Percentiles rank a stretch among this genome's conserved stretches.
These are phyloP conservation scores for Hydrozoanthus gracilis DNA, from an alignment of 92 coral and sea anemone genomes.

Conservation along the genomic window DNA sequence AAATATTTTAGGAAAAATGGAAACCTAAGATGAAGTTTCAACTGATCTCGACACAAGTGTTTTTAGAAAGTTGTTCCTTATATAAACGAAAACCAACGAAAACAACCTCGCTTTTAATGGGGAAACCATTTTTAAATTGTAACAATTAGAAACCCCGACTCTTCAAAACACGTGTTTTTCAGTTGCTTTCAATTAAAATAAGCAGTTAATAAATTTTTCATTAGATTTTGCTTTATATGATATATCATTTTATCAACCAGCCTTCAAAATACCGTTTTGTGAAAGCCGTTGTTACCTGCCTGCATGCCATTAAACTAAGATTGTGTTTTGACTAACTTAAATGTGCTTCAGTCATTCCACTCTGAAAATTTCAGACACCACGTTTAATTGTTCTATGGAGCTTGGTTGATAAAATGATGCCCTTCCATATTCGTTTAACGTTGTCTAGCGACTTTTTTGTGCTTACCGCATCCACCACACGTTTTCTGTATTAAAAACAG, in stretches of 20 bases:
- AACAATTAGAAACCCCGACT: not conserved
- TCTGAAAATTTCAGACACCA: conserved; percentile 30
- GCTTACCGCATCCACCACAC: not conserved
- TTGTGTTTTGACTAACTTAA: conserved; percentile 28
- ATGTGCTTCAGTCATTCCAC: not conserved
- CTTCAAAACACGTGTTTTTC: conserved; percentile 36
- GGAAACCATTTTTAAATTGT: too few species aligned
- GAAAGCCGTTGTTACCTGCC: not conserved
- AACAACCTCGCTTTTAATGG: too few species aligned
- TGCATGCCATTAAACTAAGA: not conserved
- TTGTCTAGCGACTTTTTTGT: conserved; percentile 1
- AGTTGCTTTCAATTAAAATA: conserved; percentile 22
- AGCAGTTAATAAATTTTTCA: conserved; percentile 32
- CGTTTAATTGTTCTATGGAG: not conserved
- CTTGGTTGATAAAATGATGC: not conserved
- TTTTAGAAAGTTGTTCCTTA: too few species aligned
- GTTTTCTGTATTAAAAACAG: not conserved
- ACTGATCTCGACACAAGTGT: too few species aligned
- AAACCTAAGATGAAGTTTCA: too few species aligned
- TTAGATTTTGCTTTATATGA: not conserved
- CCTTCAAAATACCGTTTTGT: conserved; percentile 1
- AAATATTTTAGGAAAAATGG: too few species aligned
- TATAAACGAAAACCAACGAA: too few species aligned
- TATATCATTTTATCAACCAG: conserved; percentile 14
- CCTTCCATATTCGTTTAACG: not conserved